Percentiles rank a stretch among this genome's conserved stretches.
Conservation (phyloP, 2,113 vertebrate genomes). For the Aspidoscelis tigris region DNA sequence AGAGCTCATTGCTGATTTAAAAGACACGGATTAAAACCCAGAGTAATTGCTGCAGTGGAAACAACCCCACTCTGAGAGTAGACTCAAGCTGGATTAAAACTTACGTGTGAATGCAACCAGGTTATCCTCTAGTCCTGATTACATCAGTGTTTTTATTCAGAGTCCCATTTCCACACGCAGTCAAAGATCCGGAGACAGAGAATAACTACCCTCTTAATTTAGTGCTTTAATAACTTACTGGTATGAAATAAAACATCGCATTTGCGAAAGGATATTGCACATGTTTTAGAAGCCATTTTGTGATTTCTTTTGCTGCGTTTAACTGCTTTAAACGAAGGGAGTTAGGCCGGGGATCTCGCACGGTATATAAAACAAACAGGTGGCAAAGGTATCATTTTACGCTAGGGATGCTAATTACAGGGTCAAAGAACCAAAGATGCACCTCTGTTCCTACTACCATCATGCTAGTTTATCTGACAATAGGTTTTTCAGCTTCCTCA, state of each 20-base stretch:
- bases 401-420: background rate
- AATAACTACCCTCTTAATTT: no score
- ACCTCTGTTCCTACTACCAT: conserved; percentile 24
- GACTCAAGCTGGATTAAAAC: no score
- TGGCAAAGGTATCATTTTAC: background rate
- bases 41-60: no score
- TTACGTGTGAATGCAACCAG: no score
- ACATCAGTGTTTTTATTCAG: no score
- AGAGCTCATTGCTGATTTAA: no score
- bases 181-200: background rate
- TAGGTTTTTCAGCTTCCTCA: background rate
- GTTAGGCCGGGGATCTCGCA: background rate
- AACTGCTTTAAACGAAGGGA: background rate
- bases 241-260: background rate
- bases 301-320: background rate
- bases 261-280: background rate
- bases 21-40: no score
- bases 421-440: background rate
- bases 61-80: no score
- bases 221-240: background rate
- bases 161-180: no score
- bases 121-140: no score
- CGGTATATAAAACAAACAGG: conserved; percentile 58
- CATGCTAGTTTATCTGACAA: background rate
- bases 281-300: background rate